Conservation (phyloP, 1,140 invertebrate species). For the Camponotus floridanus region DNA sequence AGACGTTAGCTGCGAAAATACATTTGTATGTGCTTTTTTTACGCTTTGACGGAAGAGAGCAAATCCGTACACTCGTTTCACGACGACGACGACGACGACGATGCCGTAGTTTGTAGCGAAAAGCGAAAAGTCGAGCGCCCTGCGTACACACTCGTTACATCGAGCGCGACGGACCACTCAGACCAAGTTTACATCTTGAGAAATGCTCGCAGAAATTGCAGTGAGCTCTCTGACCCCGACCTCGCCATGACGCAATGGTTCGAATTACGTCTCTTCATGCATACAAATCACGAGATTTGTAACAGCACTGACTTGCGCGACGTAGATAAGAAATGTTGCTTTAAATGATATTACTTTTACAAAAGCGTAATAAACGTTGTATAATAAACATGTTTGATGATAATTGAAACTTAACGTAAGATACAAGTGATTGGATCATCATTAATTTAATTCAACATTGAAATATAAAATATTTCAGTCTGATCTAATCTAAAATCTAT, state of each 20-base stretch:
- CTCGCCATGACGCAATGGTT: conserved; percentile 44
- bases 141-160: conserved; percentile 53
- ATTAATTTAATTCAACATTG: neutral
- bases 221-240: conserved; percentile 44
- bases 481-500: neutral
- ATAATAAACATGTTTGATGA: neutral
- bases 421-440: neutral
- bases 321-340: neutral
- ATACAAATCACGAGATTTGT: conserved; percentile 70
- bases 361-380: neutral
- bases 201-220: conserved; percentile 61
- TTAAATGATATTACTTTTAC: conserved; percentile 7
- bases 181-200: conserved; percentile 54
- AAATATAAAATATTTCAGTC: neutral
- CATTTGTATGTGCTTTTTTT: conserved; percentile 21
- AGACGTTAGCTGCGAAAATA: conserved; percentile 27
- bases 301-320: neutral
- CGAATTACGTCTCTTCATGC: conserved; percentile 63
- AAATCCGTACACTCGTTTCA: conserved; percentile 28
- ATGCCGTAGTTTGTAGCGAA: conserved; percentile 2
- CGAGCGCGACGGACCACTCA: conserved; percentile 10
- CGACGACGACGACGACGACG: conserved; percentile 18
- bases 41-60: conserved; percentile 41
- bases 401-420: neutral
- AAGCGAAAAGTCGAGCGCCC: conserved; percentile 47